Conservation (phyloP, 2,888 invertebrate genomes). For the Cacoxenus indagator region DNA sequence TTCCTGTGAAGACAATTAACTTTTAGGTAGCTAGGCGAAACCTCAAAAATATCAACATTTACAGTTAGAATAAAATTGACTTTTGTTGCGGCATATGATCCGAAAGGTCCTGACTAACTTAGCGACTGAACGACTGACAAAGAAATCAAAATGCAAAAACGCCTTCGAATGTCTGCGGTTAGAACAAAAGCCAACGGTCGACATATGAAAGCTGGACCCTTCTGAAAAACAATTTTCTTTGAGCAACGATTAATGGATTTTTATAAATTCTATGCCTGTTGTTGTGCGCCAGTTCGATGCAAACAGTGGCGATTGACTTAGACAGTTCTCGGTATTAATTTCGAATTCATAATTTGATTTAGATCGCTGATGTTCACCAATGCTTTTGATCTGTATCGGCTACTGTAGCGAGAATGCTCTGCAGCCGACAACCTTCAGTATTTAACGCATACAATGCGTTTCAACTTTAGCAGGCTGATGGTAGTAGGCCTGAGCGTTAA, state of each 20-base stretch:
- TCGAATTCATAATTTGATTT: conserved; percentile 55
- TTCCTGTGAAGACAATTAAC: conserved; percentile 61
- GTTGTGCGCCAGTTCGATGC: conserved; percentile 10
- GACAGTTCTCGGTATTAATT: conserved; percentile 64
- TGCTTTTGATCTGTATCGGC: conserved; percentile 41
- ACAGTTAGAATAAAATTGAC: conserved; percentile 56
- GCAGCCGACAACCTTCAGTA: conserved; percentile 47
- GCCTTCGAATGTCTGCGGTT: conserved; percentile 1
- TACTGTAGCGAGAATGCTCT: conserved; percentile 15
- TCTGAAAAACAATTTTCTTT: conserved; percentile 35
- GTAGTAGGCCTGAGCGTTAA: background rate
- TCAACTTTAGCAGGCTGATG: background rate
- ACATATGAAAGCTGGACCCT: conserved; percentile 35
- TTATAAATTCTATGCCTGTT: conserved; percentile 9
- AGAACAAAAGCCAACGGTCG: conserved; percentile 2
- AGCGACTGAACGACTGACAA: background rate
- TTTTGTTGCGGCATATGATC: conserved; percentile 30
- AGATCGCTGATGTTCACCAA: conserved; percentile 22
- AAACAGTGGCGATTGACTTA: conserved; percentile 60
- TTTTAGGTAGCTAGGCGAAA: conserved; percentile 44
- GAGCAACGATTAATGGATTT: conserved; percentile 54
- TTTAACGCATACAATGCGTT: conserved; percentile 40
- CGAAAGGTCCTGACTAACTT: conserved; percentile 25
- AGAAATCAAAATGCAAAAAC: conserved; percentile 10
- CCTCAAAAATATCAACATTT: conserved; percentile 38